These are phyloP conservation scores for Portevinia maculata DNA, from an alignment of 2,888 invertebrate genomes.

Conservation along the genomic window DNA sequence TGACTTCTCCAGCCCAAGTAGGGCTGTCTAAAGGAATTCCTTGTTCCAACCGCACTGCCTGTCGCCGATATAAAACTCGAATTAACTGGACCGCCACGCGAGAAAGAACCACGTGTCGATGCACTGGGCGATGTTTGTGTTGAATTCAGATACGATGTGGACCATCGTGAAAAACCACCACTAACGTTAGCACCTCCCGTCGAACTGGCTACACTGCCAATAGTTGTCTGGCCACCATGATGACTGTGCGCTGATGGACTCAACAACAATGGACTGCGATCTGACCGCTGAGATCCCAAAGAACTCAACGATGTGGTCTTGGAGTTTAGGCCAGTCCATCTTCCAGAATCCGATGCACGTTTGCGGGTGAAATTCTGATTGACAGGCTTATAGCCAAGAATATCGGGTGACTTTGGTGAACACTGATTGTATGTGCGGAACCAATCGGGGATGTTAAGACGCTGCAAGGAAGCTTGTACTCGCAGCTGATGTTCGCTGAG, in stretches of 20 bases:
- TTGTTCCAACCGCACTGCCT: constrained; percentile 85
- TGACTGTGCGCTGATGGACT: constrained; percentile 83
- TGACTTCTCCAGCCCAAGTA: constrained; percentile 96
- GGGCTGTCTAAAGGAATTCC: constrained; percentile 90
- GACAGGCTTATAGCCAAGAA: constrained; percentile 85
- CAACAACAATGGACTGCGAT: constrained; percentile 82
- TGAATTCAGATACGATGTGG: constrained; percentile 89
- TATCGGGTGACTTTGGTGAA: constrained; percentile 75
- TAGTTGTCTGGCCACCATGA: constrained; percentile 81
- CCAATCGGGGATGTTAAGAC: constrained; percentile 98
- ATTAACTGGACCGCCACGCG: constrained; percentile 84
- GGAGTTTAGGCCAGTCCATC: constrained; percentile 88
- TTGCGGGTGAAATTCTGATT: constrained; percentile 89
- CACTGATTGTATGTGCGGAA: constrained; percentile 85
- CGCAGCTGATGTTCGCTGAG: constrained; percentile 97
- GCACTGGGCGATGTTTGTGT: constrained; percentile 89
- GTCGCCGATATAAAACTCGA: constrained; percentile 85
- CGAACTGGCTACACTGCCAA: constrained; percentile 54
- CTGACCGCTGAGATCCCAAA: constrained; percentile 84
- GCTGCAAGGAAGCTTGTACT: constrained; percentile 95
- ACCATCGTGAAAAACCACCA: constrained; percentile 85
- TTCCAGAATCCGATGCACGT: constrained; percentile 87
- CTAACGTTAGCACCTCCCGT: constrained; percentile 69
- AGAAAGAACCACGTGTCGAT: constrained; percentile 88
- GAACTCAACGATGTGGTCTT: constrained; percentile 94